These are phyloP conservation scores for Nezara viridula DNA, from an alignment of 2,888 invertebrate genomes.

Conservation along the genomic window DNA sequence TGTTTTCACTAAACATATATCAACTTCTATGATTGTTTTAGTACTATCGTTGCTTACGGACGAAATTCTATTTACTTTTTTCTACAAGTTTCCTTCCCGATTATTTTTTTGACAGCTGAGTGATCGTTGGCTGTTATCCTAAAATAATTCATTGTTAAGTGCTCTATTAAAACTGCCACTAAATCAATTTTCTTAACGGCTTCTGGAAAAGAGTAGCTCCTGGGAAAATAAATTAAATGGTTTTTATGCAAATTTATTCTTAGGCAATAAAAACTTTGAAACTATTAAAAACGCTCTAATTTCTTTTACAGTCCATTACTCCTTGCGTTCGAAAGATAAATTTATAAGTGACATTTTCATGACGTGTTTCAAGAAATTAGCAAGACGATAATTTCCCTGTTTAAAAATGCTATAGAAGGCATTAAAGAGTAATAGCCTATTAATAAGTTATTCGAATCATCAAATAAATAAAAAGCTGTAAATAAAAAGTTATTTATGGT, in stretches of 20 bases:
- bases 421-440: not conserved
- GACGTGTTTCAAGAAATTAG: not conserved
- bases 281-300: not conserved
- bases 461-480: not conserved
- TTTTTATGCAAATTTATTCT: not conserved
- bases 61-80: no score
- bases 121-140: not conserved
- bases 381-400: not conserved
- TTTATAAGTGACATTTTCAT: not conserved
- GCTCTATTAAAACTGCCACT: conserved; percentile 21
- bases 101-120: not conserved
- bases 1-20: no score
- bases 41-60: no score
- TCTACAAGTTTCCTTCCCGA: not conserved
- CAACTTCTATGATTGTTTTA: no score
- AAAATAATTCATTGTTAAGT: not conserved
- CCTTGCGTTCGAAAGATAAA: not conserved
- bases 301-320: not conserved
- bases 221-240: not conserved
- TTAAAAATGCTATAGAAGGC: not conserved
- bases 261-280: not conserved
- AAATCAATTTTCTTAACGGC: conserved; percentile 13
- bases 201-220: not conserved
- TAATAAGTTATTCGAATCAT: not conserved
- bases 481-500: not conserved